Evolutionary conservation across 2,888 invertebrate species (phyloP), one percentile per base, ranked within the genome.

Genomic region (Tethea ocularis): DNA sequence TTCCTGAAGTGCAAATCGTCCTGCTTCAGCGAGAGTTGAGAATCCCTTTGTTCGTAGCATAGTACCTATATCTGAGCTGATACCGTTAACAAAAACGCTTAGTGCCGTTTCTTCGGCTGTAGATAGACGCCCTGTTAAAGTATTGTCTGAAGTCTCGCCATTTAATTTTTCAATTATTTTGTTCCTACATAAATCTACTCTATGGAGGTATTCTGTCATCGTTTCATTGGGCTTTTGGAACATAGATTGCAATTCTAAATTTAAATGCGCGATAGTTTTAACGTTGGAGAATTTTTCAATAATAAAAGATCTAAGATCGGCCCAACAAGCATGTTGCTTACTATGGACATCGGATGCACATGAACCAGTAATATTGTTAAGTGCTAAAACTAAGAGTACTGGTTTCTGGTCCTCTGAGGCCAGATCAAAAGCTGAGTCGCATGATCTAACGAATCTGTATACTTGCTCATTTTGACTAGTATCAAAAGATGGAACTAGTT

Each of bases 191-290:
- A 66, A 36, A 57, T 75, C 69, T 1, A 75, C 70, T n/a, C 75
- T 59, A 13, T 66, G 68, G 22, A 59, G 74, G 51, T 70, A 77
- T 11, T 78, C 69, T 0, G 68, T 73, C 0, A 77, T 56, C 0
- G 61, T 59, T 61, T 78, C 75, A 0, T 57, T 61, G 0, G 68
- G 64, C 59, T 69, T 77, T 67, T 77, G 74, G 22, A 76, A 77
- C 57, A 71, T 57, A 0, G 71, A 61, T 29, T 77, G 72, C 0
- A 77, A 38, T 59, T 75, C 71, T 7, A 73, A 24, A 38, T 61
- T 66, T 29, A 74, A 22, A 51, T 77, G 72, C 1, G 62, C 57
- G 20, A 75, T 22, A 0, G 75, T 74, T 67, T 73, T 77, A 0
- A 60, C 62, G 7, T 73, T 57, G 0, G 74, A 72, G 15, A 68